Percentiles rank a stretch among this genome's conserved stretches.
These are phyloP conservation scores for Pelecanus crispus DNA, from an alignment of 2,113 vertebrate genomes.

Conservation along the genomic window DNA sequence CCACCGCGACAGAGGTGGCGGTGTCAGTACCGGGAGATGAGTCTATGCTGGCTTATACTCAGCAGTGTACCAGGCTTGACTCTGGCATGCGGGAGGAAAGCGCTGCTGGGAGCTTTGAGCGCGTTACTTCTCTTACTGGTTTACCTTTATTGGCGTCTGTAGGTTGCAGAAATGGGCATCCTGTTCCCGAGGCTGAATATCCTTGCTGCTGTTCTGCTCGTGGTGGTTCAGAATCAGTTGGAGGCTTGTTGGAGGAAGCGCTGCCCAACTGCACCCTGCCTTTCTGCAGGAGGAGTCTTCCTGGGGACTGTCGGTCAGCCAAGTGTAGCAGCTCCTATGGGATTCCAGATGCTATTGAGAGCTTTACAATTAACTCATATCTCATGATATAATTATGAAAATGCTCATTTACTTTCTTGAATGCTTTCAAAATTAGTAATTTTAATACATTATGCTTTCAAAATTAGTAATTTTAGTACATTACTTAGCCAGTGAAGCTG, in stretches of 20 bases:
- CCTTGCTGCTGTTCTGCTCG: not conserved
- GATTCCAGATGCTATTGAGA: not conserved
- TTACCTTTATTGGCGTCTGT: not conserved
- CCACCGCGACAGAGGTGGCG: not conserved
- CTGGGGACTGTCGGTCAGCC: not conserved
- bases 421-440: not conserved
- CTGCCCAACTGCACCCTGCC: not conserved
- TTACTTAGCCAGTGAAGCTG: not conserved
- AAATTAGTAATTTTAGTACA: not conserved
- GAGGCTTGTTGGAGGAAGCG: not conserved
- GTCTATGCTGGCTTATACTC: not conserved
- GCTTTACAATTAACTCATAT: not conserved
- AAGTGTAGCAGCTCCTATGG: not conserved
- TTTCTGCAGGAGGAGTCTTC: not conserved
- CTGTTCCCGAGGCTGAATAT: not conserved
- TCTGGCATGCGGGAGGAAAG: not conserved
- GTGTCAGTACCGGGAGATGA: not conserved
- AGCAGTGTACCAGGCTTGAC: not conserved
- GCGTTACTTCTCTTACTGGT: not conserved
- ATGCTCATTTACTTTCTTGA: not conserved
- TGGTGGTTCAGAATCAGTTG: not conserved
- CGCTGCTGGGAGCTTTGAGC: not conserved
- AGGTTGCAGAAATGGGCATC: not conserved
- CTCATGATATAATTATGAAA: not conserved
- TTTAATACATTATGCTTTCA: not conserved